A percentile compares a stretch with the other conserved stretches of the same genome.
phyloP scores from a whole-genome alignment of 2,888 invertebrate genomes.

The Parascotia fuliginaria region DNA sequence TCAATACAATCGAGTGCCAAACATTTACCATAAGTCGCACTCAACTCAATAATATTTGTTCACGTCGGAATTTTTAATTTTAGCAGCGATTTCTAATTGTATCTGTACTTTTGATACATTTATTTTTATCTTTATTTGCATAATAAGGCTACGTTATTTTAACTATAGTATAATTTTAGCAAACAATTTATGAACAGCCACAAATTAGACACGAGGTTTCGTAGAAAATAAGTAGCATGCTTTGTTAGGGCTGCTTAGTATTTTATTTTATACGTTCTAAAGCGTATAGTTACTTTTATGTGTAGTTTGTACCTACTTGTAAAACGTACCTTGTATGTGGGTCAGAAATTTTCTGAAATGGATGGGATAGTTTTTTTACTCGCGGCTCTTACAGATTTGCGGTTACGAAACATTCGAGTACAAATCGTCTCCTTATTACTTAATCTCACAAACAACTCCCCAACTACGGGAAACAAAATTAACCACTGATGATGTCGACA shows the following conservation, averaged over 20 bases:
- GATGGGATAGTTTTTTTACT: too few relatives aligned
- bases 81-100: neutral
- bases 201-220: neutral
- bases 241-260: constrained; percentile 1
- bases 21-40: neutral
- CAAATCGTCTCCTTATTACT: too few relatives aligned
- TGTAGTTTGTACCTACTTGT: too few relatives aligned
- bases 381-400: too few relatives aligned
- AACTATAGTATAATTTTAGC: neutral
- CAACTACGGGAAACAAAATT: too few relatives aligned
- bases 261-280: constrained; percentile 6
- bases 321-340: too few relatives aligned
- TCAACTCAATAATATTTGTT: neutral
- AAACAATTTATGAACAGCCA: constrained; percentile 5
- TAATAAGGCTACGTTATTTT: neutral
- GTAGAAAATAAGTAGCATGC: constrained; percentile 1
- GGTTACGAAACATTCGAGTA: too few relatives aligned
- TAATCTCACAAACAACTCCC: too few relatives aligned
- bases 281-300: constrained; percentile 2
- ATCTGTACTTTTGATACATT: neutral
- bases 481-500: too few relatives aligned
- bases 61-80: neutral
- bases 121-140: neutral
- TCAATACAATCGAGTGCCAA: constrained; percentile 3
- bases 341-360: too few relatives aligned